These are phyloP conservation scores for Mesocentrotus franciscanus DNA, from an alignment of 53 echinoderm and acorn worm species.

Conservation along the genomic window DNA sequence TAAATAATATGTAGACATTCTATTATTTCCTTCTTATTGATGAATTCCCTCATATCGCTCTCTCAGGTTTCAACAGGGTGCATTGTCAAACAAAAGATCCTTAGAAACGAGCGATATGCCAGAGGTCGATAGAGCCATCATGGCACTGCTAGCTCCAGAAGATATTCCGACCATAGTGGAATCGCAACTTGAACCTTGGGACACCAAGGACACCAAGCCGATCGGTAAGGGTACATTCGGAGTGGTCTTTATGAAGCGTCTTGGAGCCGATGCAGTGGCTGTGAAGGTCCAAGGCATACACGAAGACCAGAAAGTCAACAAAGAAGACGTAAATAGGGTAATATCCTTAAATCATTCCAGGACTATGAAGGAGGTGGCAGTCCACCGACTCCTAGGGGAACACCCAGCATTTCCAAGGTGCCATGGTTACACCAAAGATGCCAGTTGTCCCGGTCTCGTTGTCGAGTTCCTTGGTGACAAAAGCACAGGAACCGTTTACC, in stretches of 20 bases:
- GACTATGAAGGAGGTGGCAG: constrained; percentile 24
- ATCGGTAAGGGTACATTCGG: constrained; percentile 26
- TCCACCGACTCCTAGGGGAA: background rate
- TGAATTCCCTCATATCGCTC: background rate
- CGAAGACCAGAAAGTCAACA: background rate
- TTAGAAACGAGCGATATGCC: background rate
- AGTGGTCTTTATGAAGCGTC: constrained; percentile 29
- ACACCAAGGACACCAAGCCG: background rate
- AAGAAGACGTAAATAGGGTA: background rate
- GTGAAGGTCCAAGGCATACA: constrained; percentile 17
- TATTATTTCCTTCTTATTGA: background rate
- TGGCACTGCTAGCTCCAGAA: background rate
- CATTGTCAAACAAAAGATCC: background rate
- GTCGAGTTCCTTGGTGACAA: constrained; percentile 56
- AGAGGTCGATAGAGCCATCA: constrained; percentile 16
- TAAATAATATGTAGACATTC: background rate
- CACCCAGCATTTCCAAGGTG: constrained; percentile 35
- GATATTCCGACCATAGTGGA: background rate
- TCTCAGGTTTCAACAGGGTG: constrained; percentile 21
- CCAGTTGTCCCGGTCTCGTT: constrained; percentile 4
- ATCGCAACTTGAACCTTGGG: constrained; percentile 18
- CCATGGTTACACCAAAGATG: background rate
- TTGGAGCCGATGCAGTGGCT: background rate
- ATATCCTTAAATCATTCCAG: constrained; percentile 1
- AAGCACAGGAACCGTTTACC: background rate